A percentile compares a stretch with the other conserved stretches of the same genome.
Evolutionary conservation across 2,113 vertebrate species (phyloP).

Genomic region (Crotophaga sulcirostris): DNA sequence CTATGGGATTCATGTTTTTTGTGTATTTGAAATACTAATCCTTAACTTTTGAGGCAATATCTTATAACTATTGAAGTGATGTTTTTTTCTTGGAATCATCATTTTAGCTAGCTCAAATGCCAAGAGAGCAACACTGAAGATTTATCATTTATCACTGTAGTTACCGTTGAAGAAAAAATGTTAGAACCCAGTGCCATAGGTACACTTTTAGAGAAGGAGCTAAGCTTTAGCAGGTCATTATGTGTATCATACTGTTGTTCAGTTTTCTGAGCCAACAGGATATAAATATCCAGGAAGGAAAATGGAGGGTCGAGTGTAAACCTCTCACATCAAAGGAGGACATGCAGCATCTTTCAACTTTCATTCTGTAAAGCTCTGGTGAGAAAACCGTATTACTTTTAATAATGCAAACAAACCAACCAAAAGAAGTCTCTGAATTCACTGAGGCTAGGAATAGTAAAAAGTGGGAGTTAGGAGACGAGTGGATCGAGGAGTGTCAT

Average conservation of each 20-base stretch:
- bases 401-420: background rate
- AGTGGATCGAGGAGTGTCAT: background rate
- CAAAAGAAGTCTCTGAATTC: background rate
- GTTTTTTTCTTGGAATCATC: background rate
- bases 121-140: background rate
- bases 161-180: background rate
- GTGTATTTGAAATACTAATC: background rate
- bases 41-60: background rate
- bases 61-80: background rate
- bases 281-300: slow-evolving; percentile 23
- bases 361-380: background rate
- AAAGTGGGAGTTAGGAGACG: background rate
- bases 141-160: background rate
- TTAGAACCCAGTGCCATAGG: background rate
- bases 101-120: background rate
- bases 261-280: background rate
- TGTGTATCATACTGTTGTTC: background rate
- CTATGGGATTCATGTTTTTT: background rate
- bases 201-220: background rate
- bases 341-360: background rate
- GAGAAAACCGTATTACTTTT: background rate
- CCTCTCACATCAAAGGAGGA: background rate
- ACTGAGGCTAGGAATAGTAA: background rate
- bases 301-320: slow-evolving; percentile 16
- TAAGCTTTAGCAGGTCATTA: background rate